These are phyloP conservation scores for Clarias laeviceps DNA, from an alignment of 2,797 vertebrate species.

Conservation along the genomic window DNA sequence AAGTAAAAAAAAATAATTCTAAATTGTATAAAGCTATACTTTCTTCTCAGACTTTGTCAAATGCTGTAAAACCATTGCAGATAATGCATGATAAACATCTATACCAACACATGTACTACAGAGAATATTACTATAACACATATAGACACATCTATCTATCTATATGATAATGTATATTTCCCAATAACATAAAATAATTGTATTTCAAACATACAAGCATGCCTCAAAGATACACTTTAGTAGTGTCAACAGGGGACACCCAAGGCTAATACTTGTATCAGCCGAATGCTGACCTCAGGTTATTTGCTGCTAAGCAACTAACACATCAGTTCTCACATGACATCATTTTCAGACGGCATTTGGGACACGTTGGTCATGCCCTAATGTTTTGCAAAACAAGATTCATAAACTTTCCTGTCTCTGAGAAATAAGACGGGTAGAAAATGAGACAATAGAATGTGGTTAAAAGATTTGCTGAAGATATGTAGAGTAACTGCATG, in stretches of 20 bases:
- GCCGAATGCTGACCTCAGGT: slow-evolving; percentile 50
- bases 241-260: slow-evolving; percentile 41
- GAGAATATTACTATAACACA: no score
- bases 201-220: no score
- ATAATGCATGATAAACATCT: no score
- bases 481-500: neutral
- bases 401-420: neutral
- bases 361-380: slow-evolving; percentile 8
- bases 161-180: no score
- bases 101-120: no score
- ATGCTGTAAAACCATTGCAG: no score
- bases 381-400: slow-evolving; percentile 50
- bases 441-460: neutral
- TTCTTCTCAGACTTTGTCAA: no score
- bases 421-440: neutral
- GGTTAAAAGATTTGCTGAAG: slow-evolving; percentile 6
- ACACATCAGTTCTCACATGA: slow-evolving; percentile 54
- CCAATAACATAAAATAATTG: no score
- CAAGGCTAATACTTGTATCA: slow-evolving; percentile 41
- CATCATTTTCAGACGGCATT: slow-evolving; percentile 41
- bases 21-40: no score
- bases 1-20: no score
- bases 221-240: neutral
- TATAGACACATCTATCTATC: no score
- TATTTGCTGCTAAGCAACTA: slow-evolving; percentile 67